A percentile compares a stretch with the other conserved stretches of the same genome.
Conservation (phyloP, 2,888 invertebrate genomes). For the Cephonodes hylas region DNA sequence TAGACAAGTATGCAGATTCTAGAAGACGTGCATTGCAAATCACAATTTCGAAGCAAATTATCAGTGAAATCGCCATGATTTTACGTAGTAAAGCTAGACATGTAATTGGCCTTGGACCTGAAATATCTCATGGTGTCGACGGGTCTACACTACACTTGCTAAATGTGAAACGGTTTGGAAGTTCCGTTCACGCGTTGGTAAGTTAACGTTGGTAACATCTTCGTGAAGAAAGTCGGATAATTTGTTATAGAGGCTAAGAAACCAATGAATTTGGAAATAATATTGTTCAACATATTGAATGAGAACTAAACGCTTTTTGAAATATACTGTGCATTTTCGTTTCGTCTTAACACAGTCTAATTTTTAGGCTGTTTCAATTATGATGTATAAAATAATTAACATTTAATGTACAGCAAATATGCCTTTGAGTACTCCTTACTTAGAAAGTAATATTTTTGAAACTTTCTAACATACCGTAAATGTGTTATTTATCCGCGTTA, state of each 20-base stretch:
- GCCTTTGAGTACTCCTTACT: too few relatives aligned
- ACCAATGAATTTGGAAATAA: too few relatives aligned
- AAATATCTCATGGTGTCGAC: background rate
- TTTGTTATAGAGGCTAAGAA: too few relatives aligned
- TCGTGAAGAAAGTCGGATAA: background rate
- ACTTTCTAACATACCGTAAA: too few relatives aligned
- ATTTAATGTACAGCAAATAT: too few relatives aligned
- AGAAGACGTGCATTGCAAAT: background rate
- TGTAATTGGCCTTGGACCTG: constrained; percentile 1
- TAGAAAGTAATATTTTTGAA: too few relatives aligned
- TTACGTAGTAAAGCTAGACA: constrained; percentile 3
- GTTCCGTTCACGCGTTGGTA: background rate
- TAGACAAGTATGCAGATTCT: background rate
- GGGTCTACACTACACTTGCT: background rate
- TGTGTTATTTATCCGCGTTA: too few relatives aligned
- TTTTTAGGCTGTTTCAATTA: too few relatives aligned
- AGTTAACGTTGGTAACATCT: background rate
- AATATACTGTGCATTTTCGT: background rate
- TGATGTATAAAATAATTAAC: too few relatives aligned
- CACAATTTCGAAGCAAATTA: background rate
- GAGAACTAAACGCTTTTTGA: background rate
- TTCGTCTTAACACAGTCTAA: too few relatives aligned
- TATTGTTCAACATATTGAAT: too few relatives aligned
- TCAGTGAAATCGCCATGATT: background rate
- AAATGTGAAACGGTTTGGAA: background rate